Evolutionary conservation across 2,888 invertebrate species (phyloP).

Genomic region (Invenusta paracnida): DNA sequence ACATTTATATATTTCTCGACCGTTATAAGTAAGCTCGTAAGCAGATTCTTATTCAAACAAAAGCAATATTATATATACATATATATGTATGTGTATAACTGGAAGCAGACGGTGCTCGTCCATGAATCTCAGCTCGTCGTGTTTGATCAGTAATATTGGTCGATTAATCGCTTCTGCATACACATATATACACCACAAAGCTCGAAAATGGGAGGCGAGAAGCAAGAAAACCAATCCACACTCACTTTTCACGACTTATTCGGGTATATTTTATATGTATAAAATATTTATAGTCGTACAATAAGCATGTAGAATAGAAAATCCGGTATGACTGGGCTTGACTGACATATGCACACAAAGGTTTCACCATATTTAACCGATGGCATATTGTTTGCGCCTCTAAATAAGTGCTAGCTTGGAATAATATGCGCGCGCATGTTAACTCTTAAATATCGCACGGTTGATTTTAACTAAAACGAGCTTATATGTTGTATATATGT

Average conservation of each 20-base stretch:
- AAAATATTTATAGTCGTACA: not conserved
- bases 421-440: not conserved
- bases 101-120: not conserved
- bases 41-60: not conserved
- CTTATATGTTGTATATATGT: too few species aligned
- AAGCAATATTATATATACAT: too few species aligned
- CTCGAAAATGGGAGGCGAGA: not conserved
- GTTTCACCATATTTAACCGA: not conserved
- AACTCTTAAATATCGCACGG: not conserved
- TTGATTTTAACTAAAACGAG: too few species aligned
- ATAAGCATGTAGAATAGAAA: not conserved
- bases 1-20: too few species aligned
- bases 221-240: not conserved
- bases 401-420: conserved; percentile 23
- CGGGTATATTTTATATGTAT: not conserved
- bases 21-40: not conserved
- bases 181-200: not conserved
- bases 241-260: not conserved
- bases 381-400: not conserved
- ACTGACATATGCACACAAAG: conserved; percentile 23
- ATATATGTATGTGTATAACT: too few species aligned
- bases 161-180: conserved; percentile 23
- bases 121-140: not conserved
- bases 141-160: conserved; percentile 26
- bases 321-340: not conserved